Conservation (phyloP, 2,113 vertebrate genomes). For the Notarius lentiginosus region DNA sequence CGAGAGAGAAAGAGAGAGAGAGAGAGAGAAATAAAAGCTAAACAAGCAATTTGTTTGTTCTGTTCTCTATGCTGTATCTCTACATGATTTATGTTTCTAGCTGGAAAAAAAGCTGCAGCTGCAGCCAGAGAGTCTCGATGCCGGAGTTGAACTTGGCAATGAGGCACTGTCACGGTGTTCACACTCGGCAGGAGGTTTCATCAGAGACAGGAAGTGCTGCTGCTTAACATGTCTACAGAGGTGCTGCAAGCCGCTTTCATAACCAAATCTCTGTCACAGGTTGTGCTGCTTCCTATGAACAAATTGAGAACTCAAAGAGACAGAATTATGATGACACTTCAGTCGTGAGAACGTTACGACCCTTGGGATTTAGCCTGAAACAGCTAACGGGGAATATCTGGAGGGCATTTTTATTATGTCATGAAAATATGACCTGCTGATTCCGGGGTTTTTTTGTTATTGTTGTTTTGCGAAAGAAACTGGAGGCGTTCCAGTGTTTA, state of each 20-base stretch:
- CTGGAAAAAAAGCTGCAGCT: constrained; percentile 4
- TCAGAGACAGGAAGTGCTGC: constrained; percentile 21
- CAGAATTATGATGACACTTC: constrained; percentile 19
- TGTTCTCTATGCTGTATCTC: constrained; percentile 19
- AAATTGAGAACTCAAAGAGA: constrained; percentile 31
- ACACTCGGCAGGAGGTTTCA: constrained; percentile 9
- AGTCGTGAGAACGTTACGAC: constrained; percentile 1
- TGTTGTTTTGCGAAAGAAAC: not conserved
- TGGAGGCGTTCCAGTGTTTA: not conserved
- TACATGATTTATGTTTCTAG: constrained; percentile 44
- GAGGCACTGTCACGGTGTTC: not conserved
- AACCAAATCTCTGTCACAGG: constrained; percentile 28
- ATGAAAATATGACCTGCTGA: constrained; percentile 21
- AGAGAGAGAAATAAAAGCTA: constrained; percentile 37
- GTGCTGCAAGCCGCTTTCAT: not conserved
- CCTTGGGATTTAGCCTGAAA: constrained; percentile 16
- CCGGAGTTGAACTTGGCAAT: constrained; percentile 2
- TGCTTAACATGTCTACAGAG: constrained; percentile 15
- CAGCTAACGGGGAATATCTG: constrained; percentile 36
- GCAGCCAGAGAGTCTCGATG: not conserved
- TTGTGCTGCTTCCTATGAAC: constrained; percentile 30
- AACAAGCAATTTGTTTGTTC: constrained; percentile 44
- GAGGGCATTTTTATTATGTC: constrained; percentile 28
- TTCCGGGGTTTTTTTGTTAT: constrained; percentile 20
- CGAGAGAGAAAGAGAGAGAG: not conserved